Percentiles rank a stretch among this genome's conserved stretches.
Conservation (phyloP, 2,113 vertebrate genomes). For the Glaucomys volans region DNA sequence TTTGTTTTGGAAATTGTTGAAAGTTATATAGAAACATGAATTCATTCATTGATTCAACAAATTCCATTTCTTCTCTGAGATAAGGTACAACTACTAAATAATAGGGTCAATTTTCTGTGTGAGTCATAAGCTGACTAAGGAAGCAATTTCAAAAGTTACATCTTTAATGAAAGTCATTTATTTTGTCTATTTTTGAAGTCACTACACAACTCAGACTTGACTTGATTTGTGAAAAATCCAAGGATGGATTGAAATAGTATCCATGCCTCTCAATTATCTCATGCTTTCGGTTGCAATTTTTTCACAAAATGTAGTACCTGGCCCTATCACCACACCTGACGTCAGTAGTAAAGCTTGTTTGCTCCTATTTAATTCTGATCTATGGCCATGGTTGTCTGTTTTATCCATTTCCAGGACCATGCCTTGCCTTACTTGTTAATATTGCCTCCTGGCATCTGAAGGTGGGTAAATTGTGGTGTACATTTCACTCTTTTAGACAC, state of each 20-base stretch:
- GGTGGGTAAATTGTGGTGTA: not conserved
- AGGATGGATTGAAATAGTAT: not conserved
- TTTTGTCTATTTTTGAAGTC: not conserved
- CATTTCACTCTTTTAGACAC: not conserved
- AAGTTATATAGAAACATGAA: not conserved
- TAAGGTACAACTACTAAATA: slow-evolving; percentile 43
- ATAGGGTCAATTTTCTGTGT: not conserved
- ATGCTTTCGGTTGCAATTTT: not conserved
- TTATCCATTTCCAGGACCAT: not conserved
- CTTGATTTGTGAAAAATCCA: not conserved
- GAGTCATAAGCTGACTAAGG: slow-evolving; percentile 38
- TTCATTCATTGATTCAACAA: not conserved
- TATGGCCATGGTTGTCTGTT: not conserved
- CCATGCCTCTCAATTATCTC: not conserved
- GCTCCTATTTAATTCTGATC: not conserved
- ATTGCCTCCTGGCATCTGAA: not conserved
- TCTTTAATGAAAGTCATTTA: not conserved
- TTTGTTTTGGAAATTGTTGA: not conserved
- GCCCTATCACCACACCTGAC: not conserved
- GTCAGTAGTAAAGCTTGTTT: not conserved
- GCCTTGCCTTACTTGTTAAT: not conserved
- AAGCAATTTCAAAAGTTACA: not conserved
- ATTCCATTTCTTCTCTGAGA: slow-evolving; percentile 42
- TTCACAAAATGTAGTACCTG: not conserved
- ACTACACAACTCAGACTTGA: not conserved